Evolutionary conservation across 2,113 vertebrate genomes (phyloP), one percentile per base, ranked within the genome.

Genomic region (Thalassoma bifasciatum): DNA sequence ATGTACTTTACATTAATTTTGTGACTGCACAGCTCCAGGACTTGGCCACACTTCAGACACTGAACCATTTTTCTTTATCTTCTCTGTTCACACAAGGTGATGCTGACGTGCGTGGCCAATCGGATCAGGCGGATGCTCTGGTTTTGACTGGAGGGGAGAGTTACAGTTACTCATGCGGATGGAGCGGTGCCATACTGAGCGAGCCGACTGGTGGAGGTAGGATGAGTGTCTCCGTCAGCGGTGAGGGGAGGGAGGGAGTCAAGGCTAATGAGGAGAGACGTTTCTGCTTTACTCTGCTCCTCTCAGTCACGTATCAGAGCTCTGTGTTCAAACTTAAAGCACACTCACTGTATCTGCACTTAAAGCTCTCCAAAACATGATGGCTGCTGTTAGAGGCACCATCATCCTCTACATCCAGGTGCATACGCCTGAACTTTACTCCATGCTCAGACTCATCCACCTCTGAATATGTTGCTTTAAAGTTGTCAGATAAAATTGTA

Each of bases 41-140:
- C 79, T 84, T 87, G 81, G 84, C 84, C 64, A 61, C 77, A 75
- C 74, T 81, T 88, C 83, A 87, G 84, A 87, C 44, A 6, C 11
- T 9, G 34, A 81, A 65, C 66, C 71, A 24, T 75, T 67, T 58
- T 75, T 47, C 84, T 86, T 86, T 81, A 88, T 89, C 88, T 81
- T 38, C 68, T 46, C 52, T 78, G 75, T 79, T 86, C 85, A 83
- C 82, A 82, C 8, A 61, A 86, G 87, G 85, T 89, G 83, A 90
- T 66, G 76, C 79, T 81, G 84, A 89, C 47, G 57, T 62, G 83
- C 37, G 46, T 85, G 71, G 68, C 87, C 85, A 90, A 90, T 86
- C 16, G 69, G 84, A 81, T 91, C 80, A 87, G 77, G 70, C 24
- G 36, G 50, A 68, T 51, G 66, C 81, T 52, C 66, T 66, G 81